Evolutionary conservation across 2,888 invertebrate genomes (phyloP).

Genomic region (Cantharis flavilabris): DNA sequence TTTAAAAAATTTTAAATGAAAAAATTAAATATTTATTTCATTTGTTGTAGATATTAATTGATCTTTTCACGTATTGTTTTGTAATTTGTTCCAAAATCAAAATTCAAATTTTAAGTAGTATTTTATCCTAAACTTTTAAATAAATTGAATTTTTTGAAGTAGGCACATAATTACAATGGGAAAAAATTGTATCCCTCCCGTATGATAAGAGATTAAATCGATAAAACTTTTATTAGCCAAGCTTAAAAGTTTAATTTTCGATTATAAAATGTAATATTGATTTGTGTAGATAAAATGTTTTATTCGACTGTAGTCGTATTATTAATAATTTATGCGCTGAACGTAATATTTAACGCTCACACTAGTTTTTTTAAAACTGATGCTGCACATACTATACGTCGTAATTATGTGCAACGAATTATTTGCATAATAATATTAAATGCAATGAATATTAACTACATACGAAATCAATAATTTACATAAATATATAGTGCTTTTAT

Average conservation of each 20-base stretch:
- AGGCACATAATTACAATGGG: background rate
- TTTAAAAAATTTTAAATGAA: no score
- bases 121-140: background rate
- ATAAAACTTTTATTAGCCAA: background rate
- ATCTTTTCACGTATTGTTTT: background rate
- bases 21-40: no score
- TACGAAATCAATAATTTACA: constrained; percentile 7
- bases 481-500: background rate
- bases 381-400: background rate
- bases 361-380: background rate
- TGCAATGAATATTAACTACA: constrained; percentile 29
- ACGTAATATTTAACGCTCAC: background rate
- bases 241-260: background rate
- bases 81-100: background rate
- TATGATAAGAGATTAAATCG: background rate
- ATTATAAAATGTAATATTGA: background rate
- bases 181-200: background rate
- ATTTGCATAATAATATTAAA: constrained; percentile 19
- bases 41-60: no score
- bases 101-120: background rate
- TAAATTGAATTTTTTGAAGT: background rate
- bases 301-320: background rate
- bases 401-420: background rate
- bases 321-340: background rate
- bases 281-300: background rate